Evolutionary conservation across 2,888 invertebrate genomes (phyloP), one percentile per base, ranked within the genome.

Genomic region (Ophion obscuratus): DNA sequence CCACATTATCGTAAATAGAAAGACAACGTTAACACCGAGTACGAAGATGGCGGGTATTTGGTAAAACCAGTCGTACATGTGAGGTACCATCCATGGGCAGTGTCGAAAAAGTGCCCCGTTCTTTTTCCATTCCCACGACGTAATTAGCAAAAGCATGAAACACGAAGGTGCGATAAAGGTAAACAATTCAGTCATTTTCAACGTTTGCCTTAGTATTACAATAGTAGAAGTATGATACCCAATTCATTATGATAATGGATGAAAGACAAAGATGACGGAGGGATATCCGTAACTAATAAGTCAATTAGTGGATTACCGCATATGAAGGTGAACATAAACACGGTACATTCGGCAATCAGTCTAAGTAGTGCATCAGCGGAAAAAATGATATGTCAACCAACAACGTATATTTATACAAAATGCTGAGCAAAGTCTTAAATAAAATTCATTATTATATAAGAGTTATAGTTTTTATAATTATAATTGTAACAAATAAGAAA

Each of bases 1-100:
- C 97, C 98, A 97, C 97, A 98, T 97, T 90, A 98, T 98, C 95
- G 96, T 96, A 90, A 97, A 95, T 85, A 98, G 96, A 94, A 98
- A 98, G 90, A 97, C 95, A 74, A 97, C 95, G 95, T 98, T 98
- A 89, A 98, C 96, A 81, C 97, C 96, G 44, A 99, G 96, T 11
- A 98, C 98, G 31, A 96, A 94, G 87, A 98, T 96, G 2, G 98
- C 97, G 0, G 98, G 98, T 0, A 96, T 96, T 92, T 98, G 97
- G 93, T 97, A 97, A 90, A 98, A 97, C 97, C 98, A 98, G 94
- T 98, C 98, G 77, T 97, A 97, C 77, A 95, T 95, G 92, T 97
- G 96, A 87, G 96, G 96, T 90, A 96, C 96, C 95, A 98, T 97
- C 98, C 97, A 98, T 1, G 96, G 95, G 92, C 98, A 97, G 93